Evolutionary conservation across 2,113 vertebrate species (phyloP).

Genomic region (Mellivora capensis): DNA sequence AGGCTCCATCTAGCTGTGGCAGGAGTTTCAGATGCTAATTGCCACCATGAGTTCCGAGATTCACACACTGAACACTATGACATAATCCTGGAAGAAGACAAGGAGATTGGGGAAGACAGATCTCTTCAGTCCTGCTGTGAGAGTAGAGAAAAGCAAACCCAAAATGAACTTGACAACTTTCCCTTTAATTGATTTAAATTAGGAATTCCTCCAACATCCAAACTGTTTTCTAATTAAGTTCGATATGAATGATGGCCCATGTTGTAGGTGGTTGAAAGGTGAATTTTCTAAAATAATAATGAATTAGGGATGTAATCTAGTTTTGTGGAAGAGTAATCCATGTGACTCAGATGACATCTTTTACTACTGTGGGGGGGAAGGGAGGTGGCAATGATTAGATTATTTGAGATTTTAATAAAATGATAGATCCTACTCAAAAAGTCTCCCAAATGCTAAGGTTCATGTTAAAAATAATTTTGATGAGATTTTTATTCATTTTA

Average conservation of each 20-base stretch:
- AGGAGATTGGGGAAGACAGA: constrained; percentile 51
- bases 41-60: background rate
- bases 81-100: constrained; percentile 50
- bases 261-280: constrained; percentile 30
- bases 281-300: constrained; percentile 45
- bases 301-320: constrained; percentile 43
- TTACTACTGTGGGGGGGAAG: background rate
- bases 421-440: background rate
- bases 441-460: background rate
- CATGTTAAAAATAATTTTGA: constrained; percentile 44
- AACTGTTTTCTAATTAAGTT: constrained; percentile 73
- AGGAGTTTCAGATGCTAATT: constrained; percentile 60
- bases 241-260: constrained; percentile 27
- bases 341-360: background rate
- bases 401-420: constrained; percentile 20
- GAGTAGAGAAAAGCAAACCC: constrained; percentile 41
- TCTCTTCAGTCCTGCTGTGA: constrained; percentile 29
- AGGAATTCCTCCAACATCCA: constrained; percentile 71
- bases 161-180: constrained; percentile 72
- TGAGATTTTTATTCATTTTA: constrained; percentile 26
- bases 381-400: background rate
- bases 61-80: background rate
- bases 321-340: constrained; percentile 44
- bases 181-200: constrained; percentile 76
- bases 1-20: background rate